Base-by-base conservation (phyloP, 2,113 vertebrate genomes). In the Zosterops japonicus region DNA sequence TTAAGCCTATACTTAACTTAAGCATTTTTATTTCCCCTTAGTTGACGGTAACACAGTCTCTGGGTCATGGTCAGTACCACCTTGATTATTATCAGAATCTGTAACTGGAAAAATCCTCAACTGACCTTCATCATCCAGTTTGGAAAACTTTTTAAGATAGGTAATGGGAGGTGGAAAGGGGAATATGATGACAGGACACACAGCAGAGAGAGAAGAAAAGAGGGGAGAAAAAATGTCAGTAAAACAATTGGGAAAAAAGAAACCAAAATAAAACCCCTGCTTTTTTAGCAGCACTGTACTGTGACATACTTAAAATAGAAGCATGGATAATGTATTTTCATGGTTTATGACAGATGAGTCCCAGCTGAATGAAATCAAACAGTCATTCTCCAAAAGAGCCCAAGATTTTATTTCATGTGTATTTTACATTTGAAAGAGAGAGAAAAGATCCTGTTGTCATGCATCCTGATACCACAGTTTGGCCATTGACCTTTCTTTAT, bases 281-380 rank as follows among this genome's bases (percentile, higher is more conserved):
- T 64, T 31, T 63, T 68, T 79, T n/a, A 82, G 44, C 53, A 87
- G 35, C 42, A 57, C 39, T 71, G 44, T 85, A 64, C 25, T 72
- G 29, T 71, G 68, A 44, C 14, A 41, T 52, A 57, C 36, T 84
- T 81, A 27, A 28, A 50, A 91, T 14, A 49, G 60, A 52, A 82
- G 75, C 12, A 11, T 31, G 39, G 56, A 63, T 70, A 92, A 92
- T 22, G 23, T 35, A 68, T 88, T 93, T 84, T 88, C 83, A 76
- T 33, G 29, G 16, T 47, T 83, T 90, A n/a, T 64, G 67, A 39
- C 31, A 63, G 55, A 68, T 17, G 28, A 80, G 14, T 69, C 41
- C 27, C 29, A 65, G 13, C 9, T 81, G 72, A 75, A 71, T 50
- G 23, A 94, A 90, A 72, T 72, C 55, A 39, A 49, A 59, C 3